Base-by-base conservation (phyloP, 2,113 vertebrate species). In the Xyrauchen texanus region DNA sequence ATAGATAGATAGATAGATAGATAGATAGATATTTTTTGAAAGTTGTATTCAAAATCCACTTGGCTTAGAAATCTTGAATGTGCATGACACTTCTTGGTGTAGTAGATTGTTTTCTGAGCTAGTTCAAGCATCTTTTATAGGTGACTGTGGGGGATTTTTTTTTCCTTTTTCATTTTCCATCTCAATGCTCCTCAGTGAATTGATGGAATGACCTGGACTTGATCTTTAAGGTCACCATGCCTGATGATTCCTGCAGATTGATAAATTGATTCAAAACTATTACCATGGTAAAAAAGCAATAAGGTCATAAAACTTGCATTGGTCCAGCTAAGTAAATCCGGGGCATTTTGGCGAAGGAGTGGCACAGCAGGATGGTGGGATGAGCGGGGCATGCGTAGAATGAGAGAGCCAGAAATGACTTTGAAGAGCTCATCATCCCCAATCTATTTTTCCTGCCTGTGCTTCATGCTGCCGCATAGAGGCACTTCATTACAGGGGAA, bases 221-320 rank as follows among this genome's bases (percentile, higher is more conserved):
- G 97, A 98, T 98, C 97, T 98, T 95, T 92, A 89, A 95, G 97
- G 97, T 96, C 96, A 96, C 94, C 94, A 93, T 90, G 94, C 90
- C 95, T 98, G 96, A 98, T 97, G 95, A 95, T 93, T 96, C 91
- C 82, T 91, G 94, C 94, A 95, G 95, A 98, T 98, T 98, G 97
- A 98, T 98, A 98, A 98, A 99, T 99, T 98, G 96, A 98, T 98
- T 98, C 96, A 93, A 98, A 98, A 98, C 96, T 98, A 98, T 99
- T 98, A 98, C 96, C 96, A 96, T 96, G 95, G 96, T 95, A 95
- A 95, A 95, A 98, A 98, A 98, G 96, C 96, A 98, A 97, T 98
- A 98, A 98, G 96, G 97, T 98, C 96, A 98, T 98, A 98, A 99
- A 98, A 99, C 98, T 98, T 98, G 97, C 97, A 98, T 98, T 93